These are phyloP conservation scores for Medauroidea extradentata DNA, from an alignment of 1,140 invertebrate species.

Conservation along the genomic window DNA sequence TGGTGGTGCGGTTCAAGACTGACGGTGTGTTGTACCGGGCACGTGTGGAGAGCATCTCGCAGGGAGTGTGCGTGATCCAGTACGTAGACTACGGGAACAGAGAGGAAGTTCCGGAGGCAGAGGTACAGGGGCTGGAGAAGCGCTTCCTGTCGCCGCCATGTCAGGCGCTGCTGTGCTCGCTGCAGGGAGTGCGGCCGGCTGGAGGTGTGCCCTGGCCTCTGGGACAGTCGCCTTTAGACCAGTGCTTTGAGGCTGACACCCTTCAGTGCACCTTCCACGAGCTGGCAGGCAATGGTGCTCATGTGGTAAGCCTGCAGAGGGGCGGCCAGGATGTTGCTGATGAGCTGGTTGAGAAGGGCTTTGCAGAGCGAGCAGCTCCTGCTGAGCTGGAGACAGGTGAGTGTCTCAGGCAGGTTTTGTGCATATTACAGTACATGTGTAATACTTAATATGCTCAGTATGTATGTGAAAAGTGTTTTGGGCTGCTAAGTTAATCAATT, in stretches of 20 bases:
- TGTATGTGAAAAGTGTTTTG: too few species aligned
- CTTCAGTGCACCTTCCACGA: conserved; percentile 51
- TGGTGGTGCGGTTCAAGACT: conserved; percentile 62
- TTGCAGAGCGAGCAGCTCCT: conserved; percentile 36
- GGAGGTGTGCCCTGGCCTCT: conserved; percentile 48
- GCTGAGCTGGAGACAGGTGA: too few species aligned
- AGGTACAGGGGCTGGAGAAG: conserved; percentile 62
- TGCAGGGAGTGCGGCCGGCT: conserved; percentile 52
- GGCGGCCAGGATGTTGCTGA: conserved; percentile 42
- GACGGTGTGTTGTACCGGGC: conserved; percentile 65
- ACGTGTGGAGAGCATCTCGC: conserved; percentile 48
- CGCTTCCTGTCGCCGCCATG: conserved; percentile 61
- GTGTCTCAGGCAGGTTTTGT: too few species aligned
- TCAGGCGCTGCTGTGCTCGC: conserved; percentile 60
- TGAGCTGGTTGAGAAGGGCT: conserved; percentile 40
- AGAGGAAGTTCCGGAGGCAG: conserved; percentile 50
- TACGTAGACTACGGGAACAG: conserved; percentile 74
- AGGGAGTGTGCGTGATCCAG: conserved; percentile 58
- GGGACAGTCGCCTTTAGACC: conserved; percentile 42
- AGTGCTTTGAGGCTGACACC: conserved; percentile 54
- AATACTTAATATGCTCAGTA: too few species aligned
- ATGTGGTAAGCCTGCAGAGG: conserved; percentile 49
- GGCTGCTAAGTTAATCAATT: too few species aligned
- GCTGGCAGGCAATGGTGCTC: conserved; percentile 43
- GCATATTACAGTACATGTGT: too few species aligned